A percentile compares a stretch with the other conserved stretches of the same genome.
phyloP scores from a whole-genome alignment of 2,797 vertebrate species.

The Heterohyrax brucei region DNA sequence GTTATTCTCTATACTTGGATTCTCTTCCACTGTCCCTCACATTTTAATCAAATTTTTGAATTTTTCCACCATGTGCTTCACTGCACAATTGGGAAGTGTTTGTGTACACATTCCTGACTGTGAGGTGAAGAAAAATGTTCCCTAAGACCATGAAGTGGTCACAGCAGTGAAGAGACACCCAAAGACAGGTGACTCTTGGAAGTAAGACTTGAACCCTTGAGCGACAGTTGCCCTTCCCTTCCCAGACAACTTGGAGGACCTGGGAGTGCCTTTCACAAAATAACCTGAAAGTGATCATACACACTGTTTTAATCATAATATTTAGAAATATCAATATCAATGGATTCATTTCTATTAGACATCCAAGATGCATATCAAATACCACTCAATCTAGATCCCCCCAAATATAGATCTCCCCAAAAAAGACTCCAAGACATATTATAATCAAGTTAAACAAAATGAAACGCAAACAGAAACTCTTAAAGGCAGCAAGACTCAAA shows the following conservation, averaged over 20 bases:
- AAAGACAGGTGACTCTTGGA: background rate
- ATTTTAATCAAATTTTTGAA: background rate
- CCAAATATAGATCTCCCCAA: no score
- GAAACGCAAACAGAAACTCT: no score
- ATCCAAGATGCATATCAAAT: no score
- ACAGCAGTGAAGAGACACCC: background rate
- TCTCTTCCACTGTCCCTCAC: background rate
- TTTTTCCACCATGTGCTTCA: background rate
- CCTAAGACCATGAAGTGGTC: fast-evolving
- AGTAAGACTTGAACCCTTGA: background rate
- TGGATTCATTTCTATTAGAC: background rate
- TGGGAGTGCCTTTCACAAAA: background rate
- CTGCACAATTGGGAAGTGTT: background rate
- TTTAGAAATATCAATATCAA: background rate
- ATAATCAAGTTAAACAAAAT: no score
- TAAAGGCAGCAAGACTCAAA: no score
- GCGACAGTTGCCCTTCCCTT: fast-evolving
- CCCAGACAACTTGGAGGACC: background rate
- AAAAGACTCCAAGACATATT: no score
- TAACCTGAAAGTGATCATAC: background rate
- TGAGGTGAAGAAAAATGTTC: background rate
- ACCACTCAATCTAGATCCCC: no score
- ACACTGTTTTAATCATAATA: background rate
- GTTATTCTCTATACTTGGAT: background rate
- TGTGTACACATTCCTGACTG: background rate